phyloP scores from a whole-genome alignment of 1,140 invertebrate genomes.

The Thaumetopoea pityocampa region DNA sequence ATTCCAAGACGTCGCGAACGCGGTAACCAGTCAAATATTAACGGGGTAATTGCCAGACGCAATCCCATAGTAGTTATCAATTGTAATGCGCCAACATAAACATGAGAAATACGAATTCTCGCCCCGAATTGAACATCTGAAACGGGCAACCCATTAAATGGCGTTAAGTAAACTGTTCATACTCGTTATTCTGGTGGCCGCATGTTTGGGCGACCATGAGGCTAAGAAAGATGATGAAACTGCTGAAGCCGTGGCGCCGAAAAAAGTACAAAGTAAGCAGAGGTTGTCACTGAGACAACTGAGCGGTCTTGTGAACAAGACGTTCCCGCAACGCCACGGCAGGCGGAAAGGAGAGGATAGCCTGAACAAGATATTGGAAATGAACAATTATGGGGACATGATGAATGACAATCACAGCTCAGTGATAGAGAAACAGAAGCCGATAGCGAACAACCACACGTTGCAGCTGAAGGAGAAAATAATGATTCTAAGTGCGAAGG shows the following conservation, averaged over 20 bases:
- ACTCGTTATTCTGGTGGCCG: conserved; percentile 36
- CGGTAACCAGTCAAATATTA: too few species aligned
- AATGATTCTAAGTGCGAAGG: conserved; percentile 32
- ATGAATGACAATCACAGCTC: conserved; percentile 67
- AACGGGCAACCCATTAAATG: conserved; percentile 46
- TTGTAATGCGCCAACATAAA: conserved; percentile 6
- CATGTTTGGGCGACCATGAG: conserved; percentile 47
- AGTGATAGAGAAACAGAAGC: conserved; percentile 41
- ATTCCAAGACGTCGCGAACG: too few species aligned
- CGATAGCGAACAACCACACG: conserved; percentile 37
- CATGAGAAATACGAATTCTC: conserved; percentile 1
- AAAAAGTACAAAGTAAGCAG: conserved; percentile 53
- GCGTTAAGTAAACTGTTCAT: conserved; percentile 46
- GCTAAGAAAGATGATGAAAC: conserved; percentile 52
- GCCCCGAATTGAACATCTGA: conserved; percentile 26
- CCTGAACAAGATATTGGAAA: conserved; percentile 45
- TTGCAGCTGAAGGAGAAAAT: conserved; percentile 46
- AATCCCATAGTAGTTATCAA: conserved; percentile 2
- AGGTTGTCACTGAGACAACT: conserved; percentile 51
- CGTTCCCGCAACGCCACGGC: conserved; percentile 32
- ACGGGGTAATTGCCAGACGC: too few species aligned
- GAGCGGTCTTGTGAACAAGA: conserved; percentile 47
- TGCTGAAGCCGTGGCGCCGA: conserved; percentile 58
- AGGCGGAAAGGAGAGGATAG: conserved; percentile 39
- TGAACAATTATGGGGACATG: conserved; percentile 53